Evolutionary conservation across 2,888 invertebrate genomes (phyloP).

Genomic region (Tanypteryx hageni): DNA sequence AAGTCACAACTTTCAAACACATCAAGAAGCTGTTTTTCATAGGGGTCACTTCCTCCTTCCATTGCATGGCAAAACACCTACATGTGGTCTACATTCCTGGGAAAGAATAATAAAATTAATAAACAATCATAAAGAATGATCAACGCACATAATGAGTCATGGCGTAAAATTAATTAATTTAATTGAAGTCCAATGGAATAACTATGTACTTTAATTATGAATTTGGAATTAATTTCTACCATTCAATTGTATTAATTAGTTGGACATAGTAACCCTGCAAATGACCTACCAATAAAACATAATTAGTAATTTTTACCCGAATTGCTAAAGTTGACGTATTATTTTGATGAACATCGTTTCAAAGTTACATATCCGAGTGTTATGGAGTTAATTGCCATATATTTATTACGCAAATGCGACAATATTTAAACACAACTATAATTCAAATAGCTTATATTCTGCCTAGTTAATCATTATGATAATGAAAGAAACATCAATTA

Average conservation of each 20-base stretch:
- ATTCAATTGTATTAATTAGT: background rate
- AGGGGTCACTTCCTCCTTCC: conserved; percentile 78
- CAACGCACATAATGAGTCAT: background rate
- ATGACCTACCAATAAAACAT: background rate
- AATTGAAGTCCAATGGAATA: too few species aligned
- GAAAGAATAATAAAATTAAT: background rate
- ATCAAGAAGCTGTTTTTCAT: conserved; percentile 88
- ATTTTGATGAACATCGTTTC: background rate
- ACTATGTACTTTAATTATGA: background rate
- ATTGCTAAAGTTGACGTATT: background rate
- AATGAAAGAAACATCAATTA: background rate
- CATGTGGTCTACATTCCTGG: conserved; percentile 10
- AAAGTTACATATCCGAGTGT: background rate
- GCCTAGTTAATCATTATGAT: background rate
- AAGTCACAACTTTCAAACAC: conserved; percentile 89
- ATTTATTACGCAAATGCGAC: background rate
- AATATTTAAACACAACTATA: background rate
- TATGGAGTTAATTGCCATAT: background rate
- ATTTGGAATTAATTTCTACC: background rate
- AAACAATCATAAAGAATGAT: too few species aligned
- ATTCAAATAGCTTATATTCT: background rate
- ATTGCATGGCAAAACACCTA: conserved; percentile 66
- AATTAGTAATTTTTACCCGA: background rate
- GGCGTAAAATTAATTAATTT: background rate
- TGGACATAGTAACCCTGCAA: background rate